Evolutionary conservation across 1,140 invertebrate genomes (phyloP), one percentile per base, ranked within the genome.

Genomic region (Cardiocondyla obscurior): DNA sequence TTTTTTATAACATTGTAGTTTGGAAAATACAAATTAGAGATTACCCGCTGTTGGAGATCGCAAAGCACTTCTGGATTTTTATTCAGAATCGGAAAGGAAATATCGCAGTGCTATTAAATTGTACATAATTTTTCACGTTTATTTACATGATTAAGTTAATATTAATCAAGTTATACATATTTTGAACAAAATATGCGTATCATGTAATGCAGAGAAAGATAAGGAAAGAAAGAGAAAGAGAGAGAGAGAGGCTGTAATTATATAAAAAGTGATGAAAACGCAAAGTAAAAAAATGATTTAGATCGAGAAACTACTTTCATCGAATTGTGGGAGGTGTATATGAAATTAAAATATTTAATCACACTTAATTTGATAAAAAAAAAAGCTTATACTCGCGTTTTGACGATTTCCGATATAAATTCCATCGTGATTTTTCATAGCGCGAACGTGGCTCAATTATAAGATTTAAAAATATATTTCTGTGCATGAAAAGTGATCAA

Each of bases 1-100:
- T 88, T 88, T 88, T 88, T 88, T 88, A 88, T 88, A 88, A 88
- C 36, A 69, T 72, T 83, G 57, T 83, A 88, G n/a, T 42, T 77
- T 22, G 69, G 33, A 70, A 46, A 69, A 42, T n/a, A 79, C 33
- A 62, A 72, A 22, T 19, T 79, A 60, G 53, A 19, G 30, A 42
- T 16, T 42, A 62, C 14, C 16, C 33, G 16, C 33, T 30, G 39
- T 58, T 70, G 22, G 14, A 76, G 14, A 82, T 58, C 2, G 22
- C 76, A 33, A 58, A 76, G 10, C 44, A 22, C 42, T 74, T 74
- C 53, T 69, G 28, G 22, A 79, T 73, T 60, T 57, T 72, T 1
- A 36, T 16, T 64, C 2, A 55, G 55, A 49, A 46, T 33, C 55
- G 46, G 25, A 49, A 12, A 4, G 28, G 25, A 73, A 69, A 62